Conservation (phyloP, 2,888 invertebrate species). For the Alviniconcha strummeri region DNA sequence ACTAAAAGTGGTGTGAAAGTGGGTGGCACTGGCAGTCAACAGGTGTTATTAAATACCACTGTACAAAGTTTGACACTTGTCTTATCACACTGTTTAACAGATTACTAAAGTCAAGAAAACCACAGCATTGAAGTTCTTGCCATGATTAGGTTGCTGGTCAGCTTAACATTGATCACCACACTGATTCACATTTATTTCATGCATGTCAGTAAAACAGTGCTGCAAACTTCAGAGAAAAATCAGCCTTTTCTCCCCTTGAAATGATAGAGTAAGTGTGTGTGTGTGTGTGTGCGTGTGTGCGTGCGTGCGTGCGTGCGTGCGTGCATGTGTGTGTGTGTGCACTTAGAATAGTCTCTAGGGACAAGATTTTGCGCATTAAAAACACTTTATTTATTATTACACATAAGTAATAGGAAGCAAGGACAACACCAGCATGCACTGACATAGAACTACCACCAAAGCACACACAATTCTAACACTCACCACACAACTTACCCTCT, state of each 20-base stretch:
- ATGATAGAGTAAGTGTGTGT: background rate
- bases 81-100: background rate
- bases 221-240: background rate
- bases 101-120: background rate
- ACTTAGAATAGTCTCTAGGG: background rate
- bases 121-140: too few relatives aligned
- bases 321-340: constrained; percentile 2
- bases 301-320: background rate
- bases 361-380: background rate
- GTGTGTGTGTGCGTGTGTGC: background rate
- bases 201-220: background rate
- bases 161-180: background rate
- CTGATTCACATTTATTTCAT: background rate
- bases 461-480: too few relatives aligned
- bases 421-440: too few relatives aligned
- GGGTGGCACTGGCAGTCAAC: background rate
- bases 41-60: background rate
- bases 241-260: background rate
- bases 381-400: background rate
- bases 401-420: background rate
- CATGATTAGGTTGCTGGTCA: background rate
- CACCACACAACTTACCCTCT: constrained; percentile 21
- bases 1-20: background rate
- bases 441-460: too few relatives aligned
- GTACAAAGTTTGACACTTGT: background rate